Evolutionary conservation across 2,113 vertebrate species (phyloP), one percentile per base, ranked within the genome.

Genomic region (Rhegmatorhina hoffmannsi): DNA sequence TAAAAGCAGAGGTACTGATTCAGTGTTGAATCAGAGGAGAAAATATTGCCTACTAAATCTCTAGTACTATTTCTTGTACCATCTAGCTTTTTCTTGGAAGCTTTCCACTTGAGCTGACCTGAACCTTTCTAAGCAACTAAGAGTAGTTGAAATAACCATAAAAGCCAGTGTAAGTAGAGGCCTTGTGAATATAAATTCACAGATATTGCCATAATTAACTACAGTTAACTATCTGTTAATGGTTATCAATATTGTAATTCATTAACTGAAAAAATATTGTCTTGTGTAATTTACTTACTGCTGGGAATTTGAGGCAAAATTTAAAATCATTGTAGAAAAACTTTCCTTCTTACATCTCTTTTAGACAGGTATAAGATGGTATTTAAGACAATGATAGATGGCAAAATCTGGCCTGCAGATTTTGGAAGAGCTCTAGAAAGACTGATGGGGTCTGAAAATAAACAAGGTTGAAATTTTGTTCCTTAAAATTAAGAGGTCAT

Each of bases 31-130:
- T 91, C 69, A 82, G 62, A 72, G 17, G 66, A 58, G 62, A 82
- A 95, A 95, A 89, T 95, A 84, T 47, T 78, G 43, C 34, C 44
- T 91, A 72, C 25, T 92, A 95, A 95, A 94, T 97, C 91, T 87
- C 53, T 46, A 19, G 44, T 69, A 47, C 47, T 95, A 60, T 92
- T 93, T 95, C 73, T 92, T 89, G 19, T 78, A 66, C 40, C 62
- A 84, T 87, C 44, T 55, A 91, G n/a, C 7, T 87, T 92, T 90
- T 94, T 87, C 36, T 91, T 95, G 80, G 84, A 95, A 92, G 8
- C 26, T 87, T 94, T 91, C 58, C 74, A 34, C 56, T 89, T 68
- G 26, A 75, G 13, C 69, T 95, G 87, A 94, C 84, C 69, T 92
- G 56, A 89, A n/a, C 56, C 44, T 60, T 78, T 72, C 34, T 52